A percentile compares a stretch with the other conserved stretches of the same genome.
Evolutionary conservation across 2,888 invertebrate species (phyloP).

Genomic region (Chloroclystis v-ata): DNA sequence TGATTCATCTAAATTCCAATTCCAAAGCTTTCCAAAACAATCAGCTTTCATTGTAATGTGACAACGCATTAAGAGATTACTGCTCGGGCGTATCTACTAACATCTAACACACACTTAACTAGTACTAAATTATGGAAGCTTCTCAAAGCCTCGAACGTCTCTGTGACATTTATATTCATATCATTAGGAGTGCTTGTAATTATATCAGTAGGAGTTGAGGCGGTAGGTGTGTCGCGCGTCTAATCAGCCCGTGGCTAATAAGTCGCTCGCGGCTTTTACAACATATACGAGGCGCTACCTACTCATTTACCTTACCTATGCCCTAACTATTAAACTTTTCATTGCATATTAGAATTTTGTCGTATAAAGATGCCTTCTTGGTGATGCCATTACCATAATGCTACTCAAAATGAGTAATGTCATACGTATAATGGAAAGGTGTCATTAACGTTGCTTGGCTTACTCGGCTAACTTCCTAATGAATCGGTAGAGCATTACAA

Average conservation of each 20-base stretch:
- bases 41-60: neutral
- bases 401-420: no score
- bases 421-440: no score
- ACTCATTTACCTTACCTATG: no score
- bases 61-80: neutral
- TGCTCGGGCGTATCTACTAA: neutral
- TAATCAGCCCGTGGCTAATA: constrained; percentile 42
- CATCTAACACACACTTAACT: neutral
- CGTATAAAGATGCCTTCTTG: no score
- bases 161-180: constrained; percentile 15
- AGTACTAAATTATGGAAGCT: constrained; percentile 1
- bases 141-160: constrained; percentile 1
- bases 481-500: constrained; percentile 3
- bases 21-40: neutral
- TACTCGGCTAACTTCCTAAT: neutral
- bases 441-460: neutral
- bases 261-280: constrained; percentile 21
- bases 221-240: constrained; percentile 21
- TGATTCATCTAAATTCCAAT: neutral
- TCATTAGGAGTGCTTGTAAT: constrained; percentile 18
- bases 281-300: neutral
- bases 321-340: no score
- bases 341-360: no score
- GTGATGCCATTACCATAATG: no score
- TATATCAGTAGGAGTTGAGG: constrained; percentile 19